Evolutionary conservation across 2,797 vertebrate genomes (phyloP).

Genomic region (Lophius americanus): DNA sequence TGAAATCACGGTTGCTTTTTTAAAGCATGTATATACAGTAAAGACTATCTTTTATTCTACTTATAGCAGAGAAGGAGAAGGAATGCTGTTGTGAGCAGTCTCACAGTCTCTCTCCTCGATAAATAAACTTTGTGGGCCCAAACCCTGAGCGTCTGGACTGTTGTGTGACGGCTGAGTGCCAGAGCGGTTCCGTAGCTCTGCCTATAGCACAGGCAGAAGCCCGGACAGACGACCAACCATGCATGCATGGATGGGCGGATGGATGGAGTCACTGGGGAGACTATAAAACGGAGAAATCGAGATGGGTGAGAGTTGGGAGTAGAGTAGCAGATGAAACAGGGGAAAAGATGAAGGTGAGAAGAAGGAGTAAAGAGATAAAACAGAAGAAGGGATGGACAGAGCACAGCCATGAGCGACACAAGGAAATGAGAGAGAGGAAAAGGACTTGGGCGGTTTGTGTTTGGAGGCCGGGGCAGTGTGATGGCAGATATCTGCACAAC

Average conservation of each 20-base stretch:
- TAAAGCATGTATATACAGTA: neutral
- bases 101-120: constrained; percentile 41
- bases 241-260: constrained; percentile 71
- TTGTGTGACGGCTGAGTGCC: constrained; percentile 67
- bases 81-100: constrained; percentile 37
- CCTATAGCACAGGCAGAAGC: constrained; percentile 70
- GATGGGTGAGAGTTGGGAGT: constrained; percentile 15
- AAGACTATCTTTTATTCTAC: constrained; percentile 5
- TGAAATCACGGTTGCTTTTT: neutral
- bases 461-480: constrained; percentile 72
- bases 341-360: constrained; percentile 21
- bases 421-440: constrained; percentile 42
- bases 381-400: neutral
- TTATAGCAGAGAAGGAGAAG: constrained; percentile 16
- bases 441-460: constrained; percentile 72
- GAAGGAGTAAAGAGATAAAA: constrained; percentile 19
- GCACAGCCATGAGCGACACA: constrained; percentile 30
- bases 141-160: constrained; percentile 57
- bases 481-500: constrained; percentile 86
- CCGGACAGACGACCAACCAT: constrained; percentile 59
- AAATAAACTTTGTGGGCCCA: constrained; percentile 68
- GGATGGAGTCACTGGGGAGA: constrained; percentile 70
- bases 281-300: constrained; percentile 43
- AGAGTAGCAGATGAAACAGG: constrained; percentile 43
- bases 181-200: constrained; percentile 67